These are phyloP conservation scores for Neelides folsomi DNA, from an alignment of 2,888 invertebrate species.

Conservation along the genomic window DNA sequence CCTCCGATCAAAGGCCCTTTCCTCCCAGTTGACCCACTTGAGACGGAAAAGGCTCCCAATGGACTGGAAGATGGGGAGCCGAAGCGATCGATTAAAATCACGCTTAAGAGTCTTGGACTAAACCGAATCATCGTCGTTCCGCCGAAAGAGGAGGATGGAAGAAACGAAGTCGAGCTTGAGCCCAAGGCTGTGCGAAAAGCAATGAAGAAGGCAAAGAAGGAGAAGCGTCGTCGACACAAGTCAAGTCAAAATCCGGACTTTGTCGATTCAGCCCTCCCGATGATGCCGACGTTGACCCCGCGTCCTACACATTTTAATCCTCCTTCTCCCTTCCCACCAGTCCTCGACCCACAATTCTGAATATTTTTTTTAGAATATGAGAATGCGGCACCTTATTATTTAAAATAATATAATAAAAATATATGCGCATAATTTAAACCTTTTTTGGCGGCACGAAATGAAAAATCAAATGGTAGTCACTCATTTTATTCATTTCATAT, in stretches of 20 bases:
- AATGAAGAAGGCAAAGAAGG: conserved; percentile 64
- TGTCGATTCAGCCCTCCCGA: conserved; percentile 4
- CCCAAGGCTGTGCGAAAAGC: conserved; percentile 59
- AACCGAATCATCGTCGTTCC: background rate
- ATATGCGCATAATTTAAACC: conserved; percentile 4
- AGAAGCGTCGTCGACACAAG: conserved; percentile 34
- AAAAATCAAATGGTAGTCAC: no score
- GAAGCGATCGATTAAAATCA: no score
- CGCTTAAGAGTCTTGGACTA: no score
- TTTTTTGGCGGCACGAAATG: no score
- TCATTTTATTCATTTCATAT: no score
- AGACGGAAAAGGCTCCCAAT: background rate
- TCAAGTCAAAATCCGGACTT: conserved; percentile 2
- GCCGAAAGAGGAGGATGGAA: background rate
- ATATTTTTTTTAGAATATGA: no score
- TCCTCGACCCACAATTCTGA: no score
- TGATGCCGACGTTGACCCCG: background rate
- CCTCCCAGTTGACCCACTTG: conserved; percentile 10
- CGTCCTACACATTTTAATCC: background rate
- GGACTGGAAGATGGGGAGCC: no score
- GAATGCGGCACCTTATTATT: no score
- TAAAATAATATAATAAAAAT: background rate
- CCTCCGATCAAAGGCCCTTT: background rate
- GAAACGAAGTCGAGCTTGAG: background rate
- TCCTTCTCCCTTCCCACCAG: background rate